These are phyloP conservation scores for Lordiphosa fenestrarum DNA, from an alignment of 2,888 invertebrate genomes.

Conservation along the genomic window DNA sequence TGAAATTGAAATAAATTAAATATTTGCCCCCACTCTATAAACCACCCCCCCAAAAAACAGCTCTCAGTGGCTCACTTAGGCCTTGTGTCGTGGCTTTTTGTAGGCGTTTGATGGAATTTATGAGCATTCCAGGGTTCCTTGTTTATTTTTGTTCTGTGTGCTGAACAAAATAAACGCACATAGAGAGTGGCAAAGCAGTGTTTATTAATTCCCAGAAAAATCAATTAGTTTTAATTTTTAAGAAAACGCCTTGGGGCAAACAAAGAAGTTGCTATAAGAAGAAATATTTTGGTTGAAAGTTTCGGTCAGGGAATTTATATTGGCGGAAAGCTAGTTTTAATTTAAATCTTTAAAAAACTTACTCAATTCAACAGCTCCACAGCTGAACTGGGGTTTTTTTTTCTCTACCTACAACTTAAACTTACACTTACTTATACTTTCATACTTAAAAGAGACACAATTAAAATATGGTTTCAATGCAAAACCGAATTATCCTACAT, in stretches of 20 bases:
- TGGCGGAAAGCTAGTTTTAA: no score
- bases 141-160: slow-evolving; percentile 15
- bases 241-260: not conserved
- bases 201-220: slow-evolving; percentile 60
- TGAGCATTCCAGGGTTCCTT: slow-evolving; percentile 32
- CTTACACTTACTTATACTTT: no score
- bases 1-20: slow-evolving; percentile 75
- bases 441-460: no score
- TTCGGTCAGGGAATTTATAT: no score
- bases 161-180: no score
- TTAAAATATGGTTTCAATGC: not conserved
- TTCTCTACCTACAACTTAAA: no score
- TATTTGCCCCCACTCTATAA: slow-evolving; percentile 48
- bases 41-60: not conserved
- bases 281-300: no score
- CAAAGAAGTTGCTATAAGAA: no score
- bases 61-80: slow-evolving; percentile 22
- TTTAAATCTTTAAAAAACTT: no score
- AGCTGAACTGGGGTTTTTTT: no score
- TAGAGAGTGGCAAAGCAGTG: slow-evolving; percentile 33
- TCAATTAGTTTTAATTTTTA: slow-evolving; percentile 55
- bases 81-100: slow-evolving; percentile 9
- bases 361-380: no score
- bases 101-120: slow-evolving; percentile 46
- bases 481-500: not conserved